phyloP scores from a whole-genome alignment of 2,113 vertebrate genomes.

The Sula dactylatra region DNA sequence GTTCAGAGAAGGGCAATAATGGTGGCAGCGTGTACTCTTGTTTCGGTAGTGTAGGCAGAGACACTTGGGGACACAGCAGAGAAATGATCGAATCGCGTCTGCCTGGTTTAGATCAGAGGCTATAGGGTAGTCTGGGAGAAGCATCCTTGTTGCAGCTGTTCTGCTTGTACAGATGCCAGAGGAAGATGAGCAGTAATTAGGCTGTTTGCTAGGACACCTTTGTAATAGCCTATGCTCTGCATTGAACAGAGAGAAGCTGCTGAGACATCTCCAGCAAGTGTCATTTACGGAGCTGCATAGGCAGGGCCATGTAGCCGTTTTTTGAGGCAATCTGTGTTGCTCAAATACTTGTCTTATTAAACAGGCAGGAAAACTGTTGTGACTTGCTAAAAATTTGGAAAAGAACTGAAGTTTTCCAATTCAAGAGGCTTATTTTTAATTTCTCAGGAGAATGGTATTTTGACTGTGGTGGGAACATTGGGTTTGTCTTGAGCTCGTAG shows the following conservation, averaged over 20 bases:
- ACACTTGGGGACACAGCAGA: neutral
- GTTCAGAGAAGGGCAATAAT: neutral
- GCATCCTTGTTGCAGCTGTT: neutral
- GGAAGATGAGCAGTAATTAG: neutral
- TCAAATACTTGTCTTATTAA: neutral
- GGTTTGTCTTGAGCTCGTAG: neutral
- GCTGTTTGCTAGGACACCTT: neutral
- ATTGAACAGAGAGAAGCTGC: neutral
- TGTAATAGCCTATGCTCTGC: neutral
- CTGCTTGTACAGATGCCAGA: neutral
- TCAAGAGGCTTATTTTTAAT: neutral
- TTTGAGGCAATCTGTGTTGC: neutral
- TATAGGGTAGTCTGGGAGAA: neutral
- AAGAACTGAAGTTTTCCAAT: neutral
- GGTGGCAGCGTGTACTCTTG: accelerated
- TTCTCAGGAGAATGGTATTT: neutral
- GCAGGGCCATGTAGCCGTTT: neutral
- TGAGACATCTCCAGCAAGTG: neutral
- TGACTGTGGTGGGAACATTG: neutral
- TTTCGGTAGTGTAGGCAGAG: neutral
- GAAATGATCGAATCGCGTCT: accelerated
- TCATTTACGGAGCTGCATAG: neutral
- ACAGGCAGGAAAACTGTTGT: neutral
- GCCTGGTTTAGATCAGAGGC: neutral
- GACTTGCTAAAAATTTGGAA: neutral